phyloP scores from a whole-genome alignment of 2,797 vertebrate genomes.

The Danio albolineatus region DNA sequence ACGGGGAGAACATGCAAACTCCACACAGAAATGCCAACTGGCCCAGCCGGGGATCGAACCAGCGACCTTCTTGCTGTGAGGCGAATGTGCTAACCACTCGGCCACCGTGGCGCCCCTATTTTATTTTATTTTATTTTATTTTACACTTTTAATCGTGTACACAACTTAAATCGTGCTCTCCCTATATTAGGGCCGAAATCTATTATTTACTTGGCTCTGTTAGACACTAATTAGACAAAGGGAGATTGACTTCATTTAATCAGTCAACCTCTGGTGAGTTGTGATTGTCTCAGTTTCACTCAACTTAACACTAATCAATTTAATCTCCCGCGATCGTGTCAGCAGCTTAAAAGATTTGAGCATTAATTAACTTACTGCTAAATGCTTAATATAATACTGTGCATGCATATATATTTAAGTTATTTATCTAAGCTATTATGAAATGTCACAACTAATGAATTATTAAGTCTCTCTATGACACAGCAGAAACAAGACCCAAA shows the following conservation, averaged over 20 bases:
- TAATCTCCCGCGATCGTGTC: not conserved
- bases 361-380: not conserved
- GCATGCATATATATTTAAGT: not conserved
- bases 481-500: slow-evolving; percentile 40
- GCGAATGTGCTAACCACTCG: too few species aligned
- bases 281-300: slow-evolving; percentile 17
- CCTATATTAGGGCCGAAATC: not conserved
- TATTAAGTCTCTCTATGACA: slow-evolving; percentile 33
- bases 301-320: slow-evolving; percentile 9
- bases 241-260: not conserved
- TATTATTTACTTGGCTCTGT: not conserved
- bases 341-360: slow-evolving; percentile 21
- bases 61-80: too few species aligned
- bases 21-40: too few species aligned
- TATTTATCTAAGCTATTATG: slow-evolving; percentile 1
- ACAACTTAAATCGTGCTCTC: not conserved
- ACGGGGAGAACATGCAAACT: too few species aligned
- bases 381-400: not conserved
- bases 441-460: slow-evolving; percentile 32
- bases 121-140: not conserved
- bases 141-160: too few species aligned
- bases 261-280: not conserved
- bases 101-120: too few species aligned
- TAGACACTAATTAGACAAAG: not conserved
- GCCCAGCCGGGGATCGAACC: too few species aligned